Percentiles rank a stretch among this genome's conserved stretches.
Conservation (phyloP, 2,797 vertebrate genomes). For the Mus spretus region DNA sequence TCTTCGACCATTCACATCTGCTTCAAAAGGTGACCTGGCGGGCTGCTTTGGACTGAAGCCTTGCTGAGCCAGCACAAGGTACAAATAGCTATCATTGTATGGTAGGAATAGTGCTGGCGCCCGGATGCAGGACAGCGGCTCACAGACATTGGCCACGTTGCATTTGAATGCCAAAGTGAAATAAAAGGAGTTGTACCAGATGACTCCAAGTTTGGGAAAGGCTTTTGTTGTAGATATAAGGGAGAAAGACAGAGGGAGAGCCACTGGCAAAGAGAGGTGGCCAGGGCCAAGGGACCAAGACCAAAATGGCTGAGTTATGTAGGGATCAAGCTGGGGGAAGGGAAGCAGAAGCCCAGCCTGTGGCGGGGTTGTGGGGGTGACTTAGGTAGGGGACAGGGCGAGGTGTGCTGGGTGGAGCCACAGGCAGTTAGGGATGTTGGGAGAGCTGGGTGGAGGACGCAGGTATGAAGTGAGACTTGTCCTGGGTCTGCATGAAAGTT, state of each 20-base stretch:
- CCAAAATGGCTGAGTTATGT: not conserved
- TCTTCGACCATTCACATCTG: not conserved
- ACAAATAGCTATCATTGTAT: rapidly evolving
- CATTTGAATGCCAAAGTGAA: not conserved
- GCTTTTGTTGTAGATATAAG: not conserved
- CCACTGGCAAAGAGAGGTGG: not conserved
- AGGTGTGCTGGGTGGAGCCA: not conserved
- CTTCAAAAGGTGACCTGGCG: not conserved
- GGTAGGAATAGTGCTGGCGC: not conserved
- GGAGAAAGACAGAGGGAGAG: not conserved
- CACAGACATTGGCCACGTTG: not conserved
- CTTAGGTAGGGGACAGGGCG: no score
- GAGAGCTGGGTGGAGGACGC: no score
- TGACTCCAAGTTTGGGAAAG: not conserved
- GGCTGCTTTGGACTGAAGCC: not conserved
- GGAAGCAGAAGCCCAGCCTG: not conserved
- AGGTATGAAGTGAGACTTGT: not conserved
- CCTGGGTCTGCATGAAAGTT: not conserved
- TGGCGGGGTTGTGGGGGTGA: no score
- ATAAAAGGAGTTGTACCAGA: not conserved
- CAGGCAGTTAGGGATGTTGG: no score
- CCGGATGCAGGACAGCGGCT: not conserved
- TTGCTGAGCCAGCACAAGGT: rapidly evolving
- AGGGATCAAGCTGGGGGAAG: no score
- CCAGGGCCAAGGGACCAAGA: not conserved